phyloP scores from a whole-genome alignment of 2,888 invertebrate genomes.

The Ferrisia virgata region DNA sequence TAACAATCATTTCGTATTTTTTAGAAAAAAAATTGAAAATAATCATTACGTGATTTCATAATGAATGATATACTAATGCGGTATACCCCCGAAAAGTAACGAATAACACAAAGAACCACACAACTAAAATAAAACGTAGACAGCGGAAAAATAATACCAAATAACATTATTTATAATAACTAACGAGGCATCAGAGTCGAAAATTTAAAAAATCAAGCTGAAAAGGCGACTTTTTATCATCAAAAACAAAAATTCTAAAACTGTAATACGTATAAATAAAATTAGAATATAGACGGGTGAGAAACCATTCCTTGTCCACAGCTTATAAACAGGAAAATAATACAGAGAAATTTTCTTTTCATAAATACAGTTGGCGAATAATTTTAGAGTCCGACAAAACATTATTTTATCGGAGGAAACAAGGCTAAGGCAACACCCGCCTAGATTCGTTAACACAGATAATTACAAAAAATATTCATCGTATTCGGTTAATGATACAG shows the following conservation, averaged over 20 bases:
- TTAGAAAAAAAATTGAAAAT: no score
- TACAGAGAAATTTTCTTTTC: no score
- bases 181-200: background rate
- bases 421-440: constrained; percentile 19
- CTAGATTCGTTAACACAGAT: constrained; percentile 24
- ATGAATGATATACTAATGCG: no score
- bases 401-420: no score
- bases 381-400: no score
- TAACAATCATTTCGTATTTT: no score
- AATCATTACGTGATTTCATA: no score
- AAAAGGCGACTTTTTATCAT: background rate
- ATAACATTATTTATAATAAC: background rate
- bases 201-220: background rate
- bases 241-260: background rate
- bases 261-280: background rate
- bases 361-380: background rate
- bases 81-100: no score
- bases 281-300: constrained; percentile 25
- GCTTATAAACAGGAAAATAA: background rate
- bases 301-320: background rate
- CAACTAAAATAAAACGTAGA: no score
- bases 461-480: background rate
- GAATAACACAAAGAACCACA: no score
- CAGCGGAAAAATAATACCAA: background rate
- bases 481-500: background rate